Conservation (phyloP, 2,113 vertebrate species). For the Mesitornis unicolor region DNA sequence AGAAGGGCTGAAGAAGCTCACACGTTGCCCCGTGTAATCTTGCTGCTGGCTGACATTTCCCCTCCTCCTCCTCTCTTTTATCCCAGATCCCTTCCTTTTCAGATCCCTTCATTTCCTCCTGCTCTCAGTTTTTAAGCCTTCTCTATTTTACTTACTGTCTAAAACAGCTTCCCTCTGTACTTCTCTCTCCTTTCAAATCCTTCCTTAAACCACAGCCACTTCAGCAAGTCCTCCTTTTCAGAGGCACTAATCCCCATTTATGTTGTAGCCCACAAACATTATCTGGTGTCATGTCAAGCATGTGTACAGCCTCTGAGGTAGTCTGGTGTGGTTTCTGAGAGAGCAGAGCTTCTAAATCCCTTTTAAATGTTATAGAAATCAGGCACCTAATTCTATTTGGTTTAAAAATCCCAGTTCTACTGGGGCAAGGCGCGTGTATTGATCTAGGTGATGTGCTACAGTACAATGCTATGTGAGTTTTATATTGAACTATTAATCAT, state of each 20-base stretch:
- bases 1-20: neutral
- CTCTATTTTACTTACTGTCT: conserved; percentile 48
- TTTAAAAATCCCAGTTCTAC: neutral
- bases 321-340: neutral
- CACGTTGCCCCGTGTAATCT: neutral
- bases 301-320: neutral
- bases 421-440: neutral
- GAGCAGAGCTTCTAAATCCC: conserved; percentile 8
- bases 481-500: neutral
- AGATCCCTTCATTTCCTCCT: conserved; percentile 46
- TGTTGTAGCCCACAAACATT: conserved; percentile 2
- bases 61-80: conserved; percentile 38
- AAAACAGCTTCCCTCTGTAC: conserved; percentile 27
- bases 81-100: conserved; percentile 47
- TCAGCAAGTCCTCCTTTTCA: conserved; percentile 44
- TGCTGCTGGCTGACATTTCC: conserved; percentile 8
- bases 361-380: neutral
- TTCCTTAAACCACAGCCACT: conserved; percentile 41
- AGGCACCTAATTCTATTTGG: neutral
- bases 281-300: conserved; percentile 41
- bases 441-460: neutral
- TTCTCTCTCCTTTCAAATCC: conserved; percentile 47
- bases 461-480: neutral
- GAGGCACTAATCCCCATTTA: conserved; percentile 36
- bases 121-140: conserved; percentile 24